Base-by-base conservation (phyloP, 1,140 invertebrate genomes). In the Aleiodes sp. region DNA sequence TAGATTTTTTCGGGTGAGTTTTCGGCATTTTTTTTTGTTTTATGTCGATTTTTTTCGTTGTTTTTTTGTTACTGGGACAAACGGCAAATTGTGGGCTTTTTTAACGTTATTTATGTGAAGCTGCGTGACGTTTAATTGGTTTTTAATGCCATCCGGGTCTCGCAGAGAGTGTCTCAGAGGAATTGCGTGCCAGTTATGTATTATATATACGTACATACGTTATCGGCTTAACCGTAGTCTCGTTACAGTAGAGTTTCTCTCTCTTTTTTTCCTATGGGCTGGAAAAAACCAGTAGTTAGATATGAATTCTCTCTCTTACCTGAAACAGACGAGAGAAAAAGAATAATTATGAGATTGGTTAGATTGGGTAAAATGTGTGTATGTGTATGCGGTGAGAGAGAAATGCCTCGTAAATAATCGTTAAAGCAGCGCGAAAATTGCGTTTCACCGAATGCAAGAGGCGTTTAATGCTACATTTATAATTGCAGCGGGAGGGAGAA, bases 241-340 rank as follows among this genome's bases (percentile, higher is more conserved):
- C 28, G 28, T 59, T 59, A 63, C 61, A 33, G 24, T n/a, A n/a
- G 31, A 37, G 33, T 16, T 19, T 35, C 61, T 63, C 33, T 4
- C 12, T 59, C 9, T 43, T 43, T 12, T 43, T 43, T 31, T 29
- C 28, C 56, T 46, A 24, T 8, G 37, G 2, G 19, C 8, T 0
- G 52, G 6, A 14, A 31, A 31, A 31, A 59, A 59, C 56, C 56
- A 59, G 56, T 59, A 59, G 56, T 59, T 29, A 26, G 12, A 59
- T 59, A 26, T 2, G 14, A 56, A n/a, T 28, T 29, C 26, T 59
- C 28, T 69, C 59, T 65, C 76, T 75, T 75, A 77, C 76, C 76
- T 77, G 71, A 33, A 77, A 77, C 70, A 73, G 21, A 73, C 41
- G 46, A 73, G 28, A 46, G n/a, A 59, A 73, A 65, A 70, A 31